phyloP scores from a whole-genome alignment of 2,113 vertebrate species.

The Corythoichthys haematopterus region DNA sequence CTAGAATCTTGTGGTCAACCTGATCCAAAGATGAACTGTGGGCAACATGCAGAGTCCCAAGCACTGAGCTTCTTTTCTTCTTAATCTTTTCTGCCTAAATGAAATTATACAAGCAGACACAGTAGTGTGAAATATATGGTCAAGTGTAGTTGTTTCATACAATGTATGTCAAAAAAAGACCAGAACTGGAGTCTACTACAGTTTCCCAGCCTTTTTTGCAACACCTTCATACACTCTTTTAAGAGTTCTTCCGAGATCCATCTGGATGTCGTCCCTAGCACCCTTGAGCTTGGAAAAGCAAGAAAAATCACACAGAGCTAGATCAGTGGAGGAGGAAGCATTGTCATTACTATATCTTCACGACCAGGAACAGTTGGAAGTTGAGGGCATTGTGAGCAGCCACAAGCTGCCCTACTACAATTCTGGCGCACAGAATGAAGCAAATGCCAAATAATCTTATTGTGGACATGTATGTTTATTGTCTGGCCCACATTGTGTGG shows the following conservation, averaged over 20 bases:
- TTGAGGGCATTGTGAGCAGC: not conserved
- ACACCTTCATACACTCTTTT: not conserved
- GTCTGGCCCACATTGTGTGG: not conserved
- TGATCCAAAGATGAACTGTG: conserved; percentile 95
- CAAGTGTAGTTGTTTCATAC: not conserved
- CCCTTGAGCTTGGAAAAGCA: too few relatives aligned
- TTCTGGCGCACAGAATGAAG: too few relatives aligned
- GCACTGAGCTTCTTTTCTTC: conserved; percentile 90
- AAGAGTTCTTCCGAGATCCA: not conserved
- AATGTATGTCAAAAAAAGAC: not conserved
- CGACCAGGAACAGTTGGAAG: not conserved
- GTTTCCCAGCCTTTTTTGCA: too few relatives aligned
- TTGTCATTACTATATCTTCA: not conserved
- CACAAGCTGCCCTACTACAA: not conserved
- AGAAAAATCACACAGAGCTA: not conserved
- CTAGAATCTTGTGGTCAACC: conserved; percentile 95
- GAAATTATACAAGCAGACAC: not conserved
- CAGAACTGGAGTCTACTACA: not conserved
- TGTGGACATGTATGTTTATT: too few relatives aligned
- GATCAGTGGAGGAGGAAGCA: not conserved
- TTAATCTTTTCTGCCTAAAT: conserved; percentile 94
- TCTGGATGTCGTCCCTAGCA: not conserved
- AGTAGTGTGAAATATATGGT: not conserved
- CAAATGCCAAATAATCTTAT: too few relatives aligned
- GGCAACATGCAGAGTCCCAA: conserved; percentile 92